phyloP scores from a whole-genome alignment of 2,888 invertebrate species.

The Sylvicola cinctus region DNA sequence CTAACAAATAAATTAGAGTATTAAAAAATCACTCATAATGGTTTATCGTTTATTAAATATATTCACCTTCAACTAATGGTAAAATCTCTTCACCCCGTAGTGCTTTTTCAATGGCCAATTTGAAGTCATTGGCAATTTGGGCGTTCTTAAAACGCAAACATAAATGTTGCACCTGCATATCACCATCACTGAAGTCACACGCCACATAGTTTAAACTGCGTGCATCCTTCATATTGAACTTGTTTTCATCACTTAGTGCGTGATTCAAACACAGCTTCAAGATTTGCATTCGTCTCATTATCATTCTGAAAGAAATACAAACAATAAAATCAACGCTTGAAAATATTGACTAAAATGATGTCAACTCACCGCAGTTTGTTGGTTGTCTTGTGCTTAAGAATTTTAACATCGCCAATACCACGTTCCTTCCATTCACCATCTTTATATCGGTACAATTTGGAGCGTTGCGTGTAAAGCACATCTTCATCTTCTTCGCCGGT shows the following conservation, averaged over 20 bases:
- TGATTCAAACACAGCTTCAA: constrained; percentile 79
- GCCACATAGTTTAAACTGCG: constrained; percentile 71
- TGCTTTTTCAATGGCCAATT: constrained; percentile 43
- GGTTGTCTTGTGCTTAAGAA: constrained; percentile 44
- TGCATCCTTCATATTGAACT: constrained; percentile 54
- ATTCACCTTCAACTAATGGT: no score
- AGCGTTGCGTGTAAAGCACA: constrained; percentile 58
- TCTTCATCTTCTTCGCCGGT: constrained; percentile 72
- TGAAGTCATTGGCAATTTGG: constrained; percentile 56
- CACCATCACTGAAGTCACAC: constrained; percentile 71
- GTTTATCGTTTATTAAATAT: no score
- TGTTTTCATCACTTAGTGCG: constrained; percentile 39
- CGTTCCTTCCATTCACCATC: constrained; percentile 81
- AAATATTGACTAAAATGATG: neutral
- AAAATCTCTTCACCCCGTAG: no score
- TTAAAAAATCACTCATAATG: no score
- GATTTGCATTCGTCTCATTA: constrained; percentile 85
- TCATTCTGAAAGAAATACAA: constrained; percentile 32
- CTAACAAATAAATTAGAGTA: no score
- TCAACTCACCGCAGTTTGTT: constrained; percentile 38
- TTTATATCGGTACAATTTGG: constrained; percentile 59
- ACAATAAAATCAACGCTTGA: constrained; percentile 3
- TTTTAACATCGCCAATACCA: constrained; percentile 70
- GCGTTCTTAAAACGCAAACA: constrained; percentile 63
- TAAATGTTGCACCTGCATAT: constrained; percentile 50